phyloP scores from a whole-genome alignment of 1,140 invertebrate species.

The Acromyrmex heyeri region DNA sequence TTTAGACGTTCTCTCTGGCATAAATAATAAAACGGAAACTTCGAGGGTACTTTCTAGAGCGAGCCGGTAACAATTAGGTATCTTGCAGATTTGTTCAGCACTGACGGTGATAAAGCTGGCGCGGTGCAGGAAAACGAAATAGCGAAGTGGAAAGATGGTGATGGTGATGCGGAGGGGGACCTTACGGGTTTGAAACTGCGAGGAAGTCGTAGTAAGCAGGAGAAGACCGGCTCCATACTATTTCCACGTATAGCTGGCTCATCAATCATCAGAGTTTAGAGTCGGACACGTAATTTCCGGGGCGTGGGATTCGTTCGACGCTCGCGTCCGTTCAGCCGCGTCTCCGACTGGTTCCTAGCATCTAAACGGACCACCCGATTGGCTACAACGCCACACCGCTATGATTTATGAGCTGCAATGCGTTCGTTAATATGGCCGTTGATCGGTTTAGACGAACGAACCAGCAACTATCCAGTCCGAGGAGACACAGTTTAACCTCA shows the following conservation, averaged over 20 bases:
- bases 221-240: conserved; percentile 62
- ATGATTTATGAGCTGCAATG: conserved; percentile 83
- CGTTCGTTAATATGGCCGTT: conserved; percentile 80
- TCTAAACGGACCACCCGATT: conserved; percentile 74
- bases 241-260: conserved; percentile 77
- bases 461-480: conserved; percentile 50
- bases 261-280: conserved; percentile 86
- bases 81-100: conserved; percentile 60
- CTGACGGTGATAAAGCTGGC: conserved; percentile 61
- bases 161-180: background rate
- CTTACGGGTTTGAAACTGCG: conserved; percentile 44
- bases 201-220: conserved; percentile 57
- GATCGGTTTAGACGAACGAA: conserved; percentile 73
- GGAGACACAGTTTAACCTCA: conserved; percentile 62
- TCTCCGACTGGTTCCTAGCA: conserved; percentile 74
- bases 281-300: conserved; percentile 86
- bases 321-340: conserved; percentile 66
- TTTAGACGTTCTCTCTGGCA: conserved; percentile 44
- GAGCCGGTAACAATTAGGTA: conserved; percentile 57
- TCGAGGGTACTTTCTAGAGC: conserved; percentile 28
- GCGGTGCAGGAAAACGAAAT: conserved; percentile 50
- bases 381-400: conserved; percentile 75
- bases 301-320: conserved; percentile 79
- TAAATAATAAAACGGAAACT: conserved; percentile 63
- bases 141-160: conserved; percentile 46